Base-by-base conservation (phyloP, 1,140 invertebrate species). In the Sipha flava region DNA sequence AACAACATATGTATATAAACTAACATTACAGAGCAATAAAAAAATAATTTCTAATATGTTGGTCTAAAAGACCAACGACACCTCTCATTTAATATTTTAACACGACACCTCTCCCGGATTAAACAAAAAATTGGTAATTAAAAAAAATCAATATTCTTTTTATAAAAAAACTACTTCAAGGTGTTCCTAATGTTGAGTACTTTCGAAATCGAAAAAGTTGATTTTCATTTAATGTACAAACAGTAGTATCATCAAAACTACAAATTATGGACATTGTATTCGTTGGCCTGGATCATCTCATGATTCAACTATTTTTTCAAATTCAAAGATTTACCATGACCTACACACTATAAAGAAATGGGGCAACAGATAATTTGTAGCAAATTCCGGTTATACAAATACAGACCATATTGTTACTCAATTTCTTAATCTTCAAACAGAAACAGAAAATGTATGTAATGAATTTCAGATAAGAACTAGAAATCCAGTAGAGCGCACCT, bases 261-360 rank as follows among this genome's bases (percentile, higher is more conserved):
- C 23, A 57, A 14, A 29, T 57, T 29, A 29, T 57, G 54, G 26
- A 57, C 29, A 10, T 57, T 16, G 54, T 29, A 14, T 23, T 10
- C 54, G 54, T 29, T 57, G 54, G 54, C 54, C 54, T 0, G 54
- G 26, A 0, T 57, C 23, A 57, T 10, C 54, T 29, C 54, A 57
- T 29, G 54, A 57, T n/a, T n/a, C 12, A 80, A 73, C 10, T 29
- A 73, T 9, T 86, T 86, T 54, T 86, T 86, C 52, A 70, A 80
- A 82, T 81, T 79, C 70, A 62, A 34, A 64, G 81, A 59, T 29
- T 26, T n/a, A n/a, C n/a, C n/a, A n/a, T n/a, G n/a, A n/a, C n/a
- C n/a, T n/a, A n/a, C n/a, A n/a, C n/a, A n/a, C n/a, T n/a, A n/a
- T n/a, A n/a, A n/a, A n/a, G n/a, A n/a, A n/a, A n/a, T n/a, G n/a